These are phyloP conservation scores for Vultur gryphus DNA, from an alignment of 2,797 vertebrate species.

Conservation along the genomic window DNA sequence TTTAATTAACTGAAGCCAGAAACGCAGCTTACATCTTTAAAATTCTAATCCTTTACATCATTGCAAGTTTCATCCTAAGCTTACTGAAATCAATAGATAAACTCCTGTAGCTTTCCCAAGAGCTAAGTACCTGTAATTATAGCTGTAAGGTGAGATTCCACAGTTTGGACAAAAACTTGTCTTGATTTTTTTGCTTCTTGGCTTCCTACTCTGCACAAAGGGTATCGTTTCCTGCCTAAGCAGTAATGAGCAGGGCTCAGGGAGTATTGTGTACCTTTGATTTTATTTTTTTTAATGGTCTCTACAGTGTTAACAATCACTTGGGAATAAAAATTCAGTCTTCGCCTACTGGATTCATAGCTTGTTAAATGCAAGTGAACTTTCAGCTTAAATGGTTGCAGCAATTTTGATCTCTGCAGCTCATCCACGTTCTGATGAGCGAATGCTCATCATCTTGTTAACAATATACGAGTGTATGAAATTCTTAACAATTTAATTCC, in stretches of 20 bases:
- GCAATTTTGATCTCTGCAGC: background rate
- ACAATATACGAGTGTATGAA: accelerated
- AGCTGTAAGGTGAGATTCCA: background rate
- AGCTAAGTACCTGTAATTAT: background rate
- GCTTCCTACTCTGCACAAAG: background rate
- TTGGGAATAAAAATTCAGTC: background rate
- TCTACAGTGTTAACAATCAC: background rate
- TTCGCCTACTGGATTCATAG: background rate
- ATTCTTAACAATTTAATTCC: background rate
- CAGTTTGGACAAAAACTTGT: background rate
- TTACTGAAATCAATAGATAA: background rate
- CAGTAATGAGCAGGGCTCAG: background rate
- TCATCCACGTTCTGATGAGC: background rate
- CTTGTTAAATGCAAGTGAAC: background rate
- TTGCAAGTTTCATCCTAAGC: background rate
- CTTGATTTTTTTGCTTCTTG: background rate
- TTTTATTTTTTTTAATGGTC: background rate
- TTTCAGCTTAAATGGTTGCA: background rate
- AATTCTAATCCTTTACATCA: background rate
- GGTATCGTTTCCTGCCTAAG: background rate
- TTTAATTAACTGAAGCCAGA: conserved; percentile 17
- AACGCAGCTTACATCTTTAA: background rate
- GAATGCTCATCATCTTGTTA: background rate
- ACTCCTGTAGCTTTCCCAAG: background rate
- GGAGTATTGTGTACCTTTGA: background rate